Conservation (phyloP, 2,113 vertebrate genomes). For the Malaclemys terrapin region DNA sequence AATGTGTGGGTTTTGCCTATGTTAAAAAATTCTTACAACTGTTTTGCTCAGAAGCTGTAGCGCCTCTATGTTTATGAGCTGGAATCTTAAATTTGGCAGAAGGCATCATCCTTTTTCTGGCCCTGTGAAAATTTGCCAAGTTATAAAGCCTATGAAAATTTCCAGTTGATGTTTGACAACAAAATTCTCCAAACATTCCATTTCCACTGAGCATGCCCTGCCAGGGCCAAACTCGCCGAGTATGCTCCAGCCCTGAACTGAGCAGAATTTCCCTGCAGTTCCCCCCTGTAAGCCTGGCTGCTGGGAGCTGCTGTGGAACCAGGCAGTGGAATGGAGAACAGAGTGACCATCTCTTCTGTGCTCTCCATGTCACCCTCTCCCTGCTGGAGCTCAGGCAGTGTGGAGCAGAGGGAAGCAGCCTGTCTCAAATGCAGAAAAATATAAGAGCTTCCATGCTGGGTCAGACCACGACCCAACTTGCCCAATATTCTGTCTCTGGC, state of each 20-base stretch:
- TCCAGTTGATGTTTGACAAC: neutral
- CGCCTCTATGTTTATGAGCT: neutral
- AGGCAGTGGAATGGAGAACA: neutral
- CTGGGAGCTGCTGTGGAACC: neutral
- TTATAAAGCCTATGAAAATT: neutral
- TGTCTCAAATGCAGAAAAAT: neutral
- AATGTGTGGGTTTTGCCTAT: neutral
- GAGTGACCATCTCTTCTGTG: neutral
- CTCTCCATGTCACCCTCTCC: accelerated
- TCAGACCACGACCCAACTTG: neutral
- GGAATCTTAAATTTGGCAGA: neutral
- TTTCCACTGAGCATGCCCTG: neutral
- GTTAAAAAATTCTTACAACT: neutral
- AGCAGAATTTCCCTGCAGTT: neutral
- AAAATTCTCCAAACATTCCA: neutral
- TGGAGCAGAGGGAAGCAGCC: neutral
- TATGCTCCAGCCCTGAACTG: neutral
- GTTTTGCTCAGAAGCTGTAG: neutral
- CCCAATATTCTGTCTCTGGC: neutral
- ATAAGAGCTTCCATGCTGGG: neutral
- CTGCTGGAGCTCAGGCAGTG: neutral
- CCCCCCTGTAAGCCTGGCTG: neutral
- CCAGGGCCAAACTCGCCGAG: neutral
- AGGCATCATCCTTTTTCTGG: neutral
- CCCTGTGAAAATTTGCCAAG: neutral